Percentiles rank a stretch among this genome's conserved stretches.
These are phyloP conservation scores for Ctenicera cuprea DNA, from an alignment of 2,888 invertebrate species.

Conservation along the genomic window DNA sequence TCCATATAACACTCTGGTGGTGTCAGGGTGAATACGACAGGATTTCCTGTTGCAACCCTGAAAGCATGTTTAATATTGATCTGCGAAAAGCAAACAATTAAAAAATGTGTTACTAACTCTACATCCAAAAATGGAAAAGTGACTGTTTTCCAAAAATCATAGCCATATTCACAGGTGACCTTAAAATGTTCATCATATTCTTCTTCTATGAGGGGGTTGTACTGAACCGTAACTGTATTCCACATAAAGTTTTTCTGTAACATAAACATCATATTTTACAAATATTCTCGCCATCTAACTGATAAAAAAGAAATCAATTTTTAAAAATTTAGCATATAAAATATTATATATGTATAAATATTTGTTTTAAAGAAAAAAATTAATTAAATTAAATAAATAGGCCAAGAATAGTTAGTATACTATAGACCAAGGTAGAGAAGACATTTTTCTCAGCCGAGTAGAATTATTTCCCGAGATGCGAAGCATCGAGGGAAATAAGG, in stretches of 20 bases:
- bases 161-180: conserved; percentile 96
- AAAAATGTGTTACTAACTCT: conserved; percentile 81
- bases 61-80: conserved; percentile 55
- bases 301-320: conserved; percentile 5
- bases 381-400: no score
- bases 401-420: no score
- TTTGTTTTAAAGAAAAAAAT: no score
- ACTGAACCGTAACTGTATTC: conserved; percentile 96
- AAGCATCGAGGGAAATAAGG: no score
- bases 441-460: no score
- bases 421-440: no score
- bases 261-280: conserved; percentile 34
- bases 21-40: conserved; percentile 93
- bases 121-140: conserved; percentile 96
- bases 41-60: conserved; percentile 95
- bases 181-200: conserved; percentile 97
- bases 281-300: conserved; percentile 21
- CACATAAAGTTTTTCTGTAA: conserved; percentile 95
- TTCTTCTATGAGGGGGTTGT: conserved; percentile 94
- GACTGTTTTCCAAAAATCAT: conserved; percentile 97
- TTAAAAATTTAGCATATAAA: conserved; percentile 6
- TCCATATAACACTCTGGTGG: conserved; percentile 98
- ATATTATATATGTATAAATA: no score
- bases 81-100: not conserved
- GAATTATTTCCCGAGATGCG: no score